Base-by-base conservation (phyloP, 1,140 invertebrate genomes). In the Apolygus lucorum region DNA sequence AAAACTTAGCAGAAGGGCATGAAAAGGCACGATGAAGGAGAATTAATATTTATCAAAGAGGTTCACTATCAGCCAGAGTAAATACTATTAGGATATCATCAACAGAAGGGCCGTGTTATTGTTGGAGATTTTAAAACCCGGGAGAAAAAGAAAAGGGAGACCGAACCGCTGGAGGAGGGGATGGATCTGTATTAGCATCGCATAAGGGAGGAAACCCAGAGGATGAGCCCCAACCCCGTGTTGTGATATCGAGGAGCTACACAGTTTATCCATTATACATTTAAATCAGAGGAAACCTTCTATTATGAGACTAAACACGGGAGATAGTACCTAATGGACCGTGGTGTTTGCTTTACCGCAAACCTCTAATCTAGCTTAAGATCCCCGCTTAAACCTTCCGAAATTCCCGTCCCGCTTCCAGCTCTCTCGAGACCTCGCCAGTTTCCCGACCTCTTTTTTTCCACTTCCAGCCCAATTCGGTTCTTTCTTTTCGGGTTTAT, bases 231-330 rank as follows among this genome's bases (percentile, higher is more conserved):
- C 34, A 42, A 4, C 34, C 34, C 34, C 17, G 22, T 59, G 54
- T 59, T 59, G 54, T 59, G 54, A 59, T 59, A 59, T 59, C 54
- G 54, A 59, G 54, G 13, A 17, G 13, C 54, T 17, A 59, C 54
- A 59, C 54, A 59, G 54, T 59, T 28, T 29, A 64, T 64, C 63
- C 25, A 27, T 64, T 64, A 64, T 64, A 28, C 63, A 64, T 64
- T 67, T 42, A 67, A 67, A 52, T 49, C 29, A 67, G 66, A 68
- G 26, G 52, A 14, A 54, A 11, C 14, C 26, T 21, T 68, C 42
- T 68, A 59, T 68, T 68, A 59, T 68, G 42, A 68, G 52, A 68
- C 42, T 68, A 68, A 68, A 68, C 67, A 68, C 13, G 28, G 63
- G 63, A 59, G 67, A 59, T 52, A 59, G 34, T 21, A 54, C 24